Conservation (phyloP, 2,797 vertebrate genomes). For the Sebastes flavidus region DNA sequence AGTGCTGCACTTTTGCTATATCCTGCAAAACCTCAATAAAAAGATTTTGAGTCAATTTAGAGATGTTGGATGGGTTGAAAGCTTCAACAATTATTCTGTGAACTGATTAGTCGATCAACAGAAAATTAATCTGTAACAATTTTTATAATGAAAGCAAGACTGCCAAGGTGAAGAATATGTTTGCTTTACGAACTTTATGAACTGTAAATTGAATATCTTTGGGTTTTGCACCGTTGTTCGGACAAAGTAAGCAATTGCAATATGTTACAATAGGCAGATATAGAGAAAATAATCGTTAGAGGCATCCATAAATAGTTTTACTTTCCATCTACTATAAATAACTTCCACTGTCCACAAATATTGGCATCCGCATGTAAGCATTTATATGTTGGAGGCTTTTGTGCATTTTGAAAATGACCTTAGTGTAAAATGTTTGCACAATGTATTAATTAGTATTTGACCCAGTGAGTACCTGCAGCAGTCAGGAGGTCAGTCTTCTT, state of each 20-base stretch:
- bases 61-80: neutral
- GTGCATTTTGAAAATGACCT: neutral
- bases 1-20: too few relatives aligned
- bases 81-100: neutral
- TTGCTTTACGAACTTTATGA: too few relatives aligned
- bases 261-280: neutral
- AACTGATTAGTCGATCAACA: neutral
- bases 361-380: neutral
- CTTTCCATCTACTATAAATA: neutral
- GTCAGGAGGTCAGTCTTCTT: neutral
- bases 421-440: neutral
- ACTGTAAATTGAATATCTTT: neutral
- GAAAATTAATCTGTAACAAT: neutral
- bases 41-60: too few relatives aligned
- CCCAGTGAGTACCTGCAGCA: neutral
- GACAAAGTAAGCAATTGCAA: neutral
- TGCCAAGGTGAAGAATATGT: too few relatives aligned
- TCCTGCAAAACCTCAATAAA: too few relatives aligned
- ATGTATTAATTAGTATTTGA: neutral
- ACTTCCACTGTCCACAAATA: neutral
- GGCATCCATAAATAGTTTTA: neutral
- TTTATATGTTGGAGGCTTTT: neutral
- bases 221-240: neutral
- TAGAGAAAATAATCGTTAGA: neutral
- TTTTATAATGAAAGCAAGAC: neutral